phyloP scores from a whole-genome alignment of 2,113 vertebrate species.

The Mandrillus leucophaeus region DNA sequence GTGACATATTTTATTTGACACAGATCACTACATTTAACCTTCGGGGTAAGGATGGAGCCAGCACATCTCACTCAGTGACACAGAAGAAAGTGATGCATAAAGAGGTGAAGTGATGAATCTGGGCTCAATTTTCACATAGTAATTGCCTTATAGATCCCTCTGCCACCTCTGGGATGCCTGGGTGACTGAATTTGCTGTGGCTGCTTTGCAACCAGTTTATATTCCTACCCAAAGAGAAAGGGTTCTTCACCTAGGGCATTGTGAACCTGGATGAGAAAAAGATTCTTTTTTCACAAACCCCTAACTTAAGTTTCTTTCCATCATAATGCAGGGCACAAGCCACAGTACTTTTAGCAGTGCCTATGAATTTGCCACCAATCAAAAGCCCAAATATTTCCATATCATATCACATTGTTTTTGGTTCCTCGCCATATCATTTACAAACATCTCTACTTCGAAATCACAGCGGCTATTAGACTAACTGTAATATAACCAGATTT shows the following conservation, averaged over 20 bases:
- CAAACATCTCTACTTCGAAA: background rate
- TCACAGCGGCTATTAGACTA: background rate
- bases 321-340: background rate
- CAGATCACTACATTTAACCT: slow-evolving; percentile 69
- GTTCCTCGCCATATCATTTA: background rate
- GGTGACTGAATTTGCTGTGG: background rate
- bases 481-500: background rate
- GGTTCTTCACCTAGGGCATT: background rate
- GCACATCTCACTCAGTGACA: slow-evolving; percentile 44
- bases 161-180: background rate
- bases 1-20: slow-evolving; percentile 60
- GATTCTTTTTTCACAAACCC: background rate
- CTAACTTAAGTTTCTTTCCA: background rate
- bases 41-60: background rate
- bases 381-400: background rate
- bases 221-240: background rate
- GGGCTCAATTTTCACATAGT: background rate
- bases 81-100: slow-evolving; percentile 20
- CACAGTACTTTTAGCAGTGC: background rate
- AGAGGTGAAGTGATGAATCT: slow-evolving; percentile 19
- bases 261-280: background rate
- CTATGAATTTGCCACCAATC: background rate
- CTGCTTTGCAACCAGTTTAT: background rate
- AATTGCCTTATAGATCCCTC: slow-evolving; percentile 41
- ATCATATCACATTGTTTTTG: background rate